phyloP scores from a whole-genome alignment of 1,140 invertebrate species.

The Diabrotica undecimpunctata region DNA sequence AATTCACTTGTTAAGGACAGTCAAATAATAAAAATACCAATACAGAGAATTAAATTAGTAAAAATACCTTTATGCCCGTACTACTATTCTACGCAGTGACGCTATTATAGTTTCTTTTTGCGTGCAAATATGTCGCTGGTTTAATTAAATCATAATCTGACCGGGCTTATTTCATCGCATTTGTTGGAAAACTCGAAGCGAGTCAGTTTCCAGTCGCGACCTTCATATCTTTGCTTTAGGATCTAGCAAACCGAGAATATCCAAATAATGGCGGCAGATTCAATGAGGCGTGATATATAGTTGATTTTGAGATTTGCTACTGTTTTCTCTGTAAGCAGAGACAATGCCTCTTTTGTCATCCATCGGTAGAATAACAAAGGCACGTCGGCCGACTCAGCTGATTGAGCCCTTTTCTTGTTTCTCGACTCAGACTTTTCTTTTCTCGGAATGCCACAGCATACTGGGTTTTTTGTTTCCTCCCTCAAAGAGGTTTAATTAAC shows the following conservation, averaged over 20 bases:
- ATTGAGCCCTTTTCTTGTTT: constrained; percentile 16
- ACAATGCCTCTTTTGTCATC: constrained; percentile 21
- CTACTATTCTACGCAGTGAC: too few species aligned
- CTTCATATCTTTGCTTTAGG: too few species aligned
- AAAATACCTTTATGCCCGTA: too few species aligned
- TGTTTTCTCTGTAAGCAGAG: constrained; percentile 18
- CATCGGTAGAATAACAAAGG: constrained; percentile 13
- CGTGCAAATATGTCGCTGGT: too few species aligned
- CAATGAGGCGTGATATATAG: constrained; percentile 18
- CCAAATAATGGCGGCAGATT: neutral
- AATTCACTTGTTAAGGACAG: too few species aligned
- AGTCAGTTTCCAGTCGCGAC: too few species aligned
- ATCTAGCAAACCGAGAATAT: neutral
- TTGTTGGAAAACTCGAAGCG: too few species aligned
- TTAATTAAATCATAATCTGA: too few species aligned
- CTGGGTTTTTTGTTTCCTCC: neutral
- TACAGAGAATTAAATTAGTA: too few species aligned
- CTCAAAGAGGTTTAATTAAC: constrained; percentile 20
- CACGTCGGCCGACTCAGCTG: constrained; percentile 9
- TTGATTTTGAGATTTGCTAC: constrained; percentile 14
- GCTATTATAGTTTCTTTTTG: too few species aligned
- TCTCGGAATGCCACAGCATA: neutral
- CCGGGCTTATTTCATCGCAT: too few species aligned
- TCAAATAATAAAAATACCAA: too few species aligned
- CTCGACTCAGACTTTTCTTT: constrained; percentile 5